Percentiles rank a stretch among this genome's conserved stretches.
These are phyloP conservation scores for Plumapathes pennacea DNA, from an alignment of 92 coral and sea anemone genomes.

Conservation along the genomic window DNA sequence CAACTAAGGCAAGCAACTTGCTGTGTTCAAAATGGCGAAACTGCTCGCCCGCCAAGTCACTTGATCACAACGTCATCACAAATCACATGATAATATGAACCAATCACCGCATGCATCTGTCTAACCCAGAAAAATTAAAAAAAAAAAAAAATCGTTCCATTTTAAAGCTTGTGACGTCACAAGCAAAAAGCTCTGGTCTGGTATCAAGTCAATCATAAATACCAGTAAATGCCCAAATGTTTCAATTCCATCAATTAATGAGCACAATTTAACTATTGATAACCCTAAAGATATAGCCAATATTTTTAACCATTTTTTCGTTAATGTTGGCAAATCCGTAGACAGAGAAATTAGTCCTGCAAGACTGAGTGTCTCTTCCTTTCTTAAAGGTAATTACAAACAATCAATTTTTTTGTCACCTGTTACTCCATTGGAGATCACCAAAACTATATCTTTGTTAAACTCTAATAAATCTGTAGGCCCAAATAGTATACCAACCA, in stretches of 20 bases:
- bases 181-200: conserved; percentile 8
- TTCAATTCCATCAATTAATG: conserved; percentile 5
- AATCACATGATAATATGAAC: too few species aligned
- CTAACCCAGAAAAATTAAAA: too few species aligned
- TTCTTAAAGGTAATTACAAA: conserved; percentile 13
- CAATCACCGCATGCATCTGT: too few species aligned
- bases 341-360: conserved; percentile 11
- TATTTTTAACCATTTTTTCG: conserved; percentile 1
- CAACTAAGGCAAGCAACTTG: too few species aligned
- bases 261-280: conserved; percentile 12
- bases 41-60: too few species aligned
- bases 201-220: conserved; percentile 8
- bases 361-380: conserved; percentile 5
- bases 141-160: too few species aligned
- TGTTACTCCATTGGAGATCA: conserved; percentile 5
- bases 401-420: conserved; percentile 16
- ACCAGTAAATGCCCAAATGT: conserved; percentile 10
- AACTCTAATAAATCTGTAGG: conserved; percentile 32
- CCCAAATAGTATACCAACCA: conserved; percentile 19
- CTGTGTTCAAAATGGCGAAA: too few species aligned
- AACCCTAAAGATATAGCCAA: conserved; percentile 22
- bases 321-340: background rate
- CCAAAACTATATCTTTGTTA: too few species aligned
- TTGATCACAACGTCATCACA: too few species aligned
- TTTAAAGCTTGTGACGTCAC: too few species aligned